Percentiles rank a stretch among this genome's conserved stretches.
These are phyloP conservation scores for Drosophila cognata DNA, from an alignment of 2,888 invertebrate species.

Conservation along the genomic window DNA sequence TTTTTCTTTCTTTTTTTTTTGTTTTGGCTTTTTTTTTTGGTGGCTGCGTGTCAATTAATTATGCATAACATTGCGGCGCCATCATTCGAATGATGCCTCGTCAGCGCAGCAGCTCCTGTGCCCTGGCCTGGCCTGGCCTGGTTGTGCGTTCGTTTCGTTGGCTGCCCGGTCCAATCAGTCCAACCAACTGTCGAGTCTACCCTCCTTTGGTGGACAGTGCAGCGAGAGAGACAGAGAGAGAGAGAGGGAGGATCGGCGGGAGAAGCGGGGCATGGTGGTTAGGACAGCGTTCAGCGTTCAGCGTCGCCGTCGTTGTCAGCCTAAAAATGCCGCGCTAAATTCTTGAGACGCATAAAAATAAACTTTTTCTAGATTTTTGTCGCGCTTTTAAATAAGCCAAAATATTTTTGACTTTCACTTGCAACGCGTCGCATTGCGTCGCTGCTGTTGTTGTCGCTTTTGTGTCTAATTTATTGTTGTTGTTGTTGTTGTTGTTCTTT, in stretches of 20 bases:
- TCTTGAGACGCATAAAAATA: conserved; percentile 72
- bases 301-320: conserved; percentile 41
- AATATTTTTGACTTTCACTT: conserved; percentile 56
- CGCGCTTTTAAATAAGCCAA: conserved; percentile 54
- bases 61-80: conserved; percentile 64
- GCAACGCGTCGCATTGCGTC: conserved; percentile 18
- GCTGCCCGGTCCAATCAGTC: neutral
- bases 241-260: neutral
- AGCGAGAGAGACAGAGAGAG: neutral
- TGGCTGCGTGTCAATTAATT: conserved; percentile 56
- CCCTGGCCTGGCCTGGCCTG: conserved; percentile 1
- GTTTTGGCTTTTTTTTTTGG: neutral
- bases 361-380: conserved; percentile 73
- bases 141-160: neutral
- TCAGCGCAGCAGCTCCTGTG: conserved; percentile 1
- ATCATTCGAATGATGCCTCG: conserved; percentile 19
- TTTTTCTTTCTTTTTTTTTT: neutral
- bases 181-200: neutral
- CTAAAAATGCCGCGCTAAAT: conserved; percentile 75
- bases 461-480: conserved; percentile 58
- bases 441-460: conserved; percentile 13
- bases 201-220: neutral
- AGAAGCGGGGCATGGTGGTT: neutral
- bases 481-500: conserved; percentile 44
- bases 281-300: neutral